Evolutionary conservation across 2,888 invertebrate species (phyloP).

Genomic region (Alloplasta piceator): DNA sequence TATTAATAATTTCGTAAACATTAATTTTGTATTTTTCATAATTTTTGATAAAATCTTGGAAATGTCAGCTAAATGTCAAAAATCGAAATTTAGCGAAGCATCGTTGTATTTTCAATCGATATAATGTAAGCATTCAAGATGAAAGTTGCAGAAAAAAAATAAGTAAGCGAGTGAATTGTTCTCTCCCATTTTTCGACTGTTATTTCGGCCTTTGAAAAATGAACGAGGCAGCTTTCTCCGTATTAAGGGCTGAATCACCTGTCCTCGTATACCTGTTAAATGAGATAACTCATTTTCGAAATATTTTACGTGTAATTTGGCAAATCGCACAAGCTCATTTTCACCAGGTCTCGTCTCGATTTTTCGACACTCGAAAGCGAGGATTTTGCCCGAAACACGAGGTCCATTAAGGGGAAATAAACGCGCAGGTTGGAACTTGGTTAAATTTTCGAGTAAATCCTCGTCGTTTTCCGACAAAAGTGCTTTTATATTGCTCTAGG

Average conservation of each 20-base stretch:
- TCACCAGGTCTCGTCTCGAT: slow-evolving; percentile 16
- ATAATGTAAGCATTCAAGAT: neutral
- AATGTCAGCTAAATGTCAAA: neutral
- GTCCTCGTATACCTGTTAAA: slow-evolving; percentile 36
- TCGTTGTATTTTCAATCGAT: neutral
- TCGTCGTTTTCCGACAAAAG: slow-evolving; percentile 23
- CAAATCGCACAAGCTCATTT: slow-evolving; percentile 27
- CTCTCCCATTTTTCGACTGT: neutral
- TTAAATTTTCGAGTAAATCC: slow-evolving; percentile 46
- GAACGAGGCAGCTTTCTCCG: slow-evolving; percentile 11
- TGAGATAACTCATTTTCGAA: slow-evolving; percentile 33
- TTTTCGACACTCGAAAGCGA: slow-evolving; percentile 27
- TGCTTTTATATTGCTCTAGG: slow-evolving; percentile 3
- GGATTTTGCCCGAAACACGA: no score
- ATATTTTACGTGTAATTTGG: slow-evolving; percentile 6
- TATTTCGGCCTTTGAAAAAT: slow-evolving; percentile 18
- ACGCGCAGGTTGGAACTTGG: slow-evolving; percentile 27
- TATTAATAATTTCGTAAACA: neutral
- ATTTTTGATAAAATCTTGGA: neutral
- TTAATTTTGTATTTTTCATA: neutral
- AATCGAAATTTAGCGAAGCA: neutral
- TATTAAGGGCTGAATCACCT: slow-evolving; percentile 36
- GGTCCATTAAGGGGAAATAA: slow-evolving; percentile 10
- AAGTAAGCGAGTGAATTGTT: neutral
- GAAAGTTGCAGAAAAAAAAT: neutral